Evolutionary conservation across 1,140 invertebrate genomes (phyloP), one percentile per base, ranked within the genome.

Genomic region (Meloidogyne chitwoodi): DNA sequence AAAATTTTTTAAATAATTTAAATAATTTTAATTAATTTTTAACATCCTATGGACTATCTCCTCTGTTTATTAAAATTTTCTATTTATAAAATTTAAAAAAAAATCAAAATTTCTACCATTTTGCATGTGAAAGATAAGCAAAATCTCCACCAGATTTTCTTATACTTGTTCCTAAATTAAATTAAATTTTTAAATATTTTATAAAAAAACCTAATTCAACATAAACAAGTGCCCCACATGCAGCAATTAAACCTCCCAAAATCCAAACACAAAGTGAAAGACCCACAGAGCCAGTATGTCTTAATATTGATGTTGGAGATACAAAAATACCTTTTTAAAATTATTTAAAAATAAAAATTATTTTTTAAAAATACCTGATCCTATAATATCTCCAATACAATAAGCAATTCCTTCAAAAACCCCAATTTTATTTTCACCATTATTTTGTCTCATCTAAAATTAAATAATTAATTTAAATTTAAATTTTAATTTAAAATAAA

Each of bases 211-310:
- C 79, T 22, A 80, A 71, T 74, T 80, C 79, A 24, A 87, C 81
- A 76, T 87, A 85, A 63, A 80, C 78, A 22, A 85, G 68, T 19
- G 85, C 83, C n/a, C 85, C 84, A 68, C 85, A 78, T 8, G 80
- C 63, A 11, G 84, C 87, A 69, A 85, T 85, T 19, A 80, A 63
- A 34, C 81, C 85, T 41, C 81, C 76, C 26, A 63, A 48, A 31
- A 76, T 64, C 84, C 84, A 85, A 22, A 85, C 64, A 29, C 76
- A 76, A 0, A 85, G 38, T 1, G 84, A 85, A n/a, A 85, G 61
- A 12, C 84, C 83, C n/a, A 84, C 75, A 29, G 82, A 84, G 24
- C 81, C 79, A 22, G 82, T 74, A 70, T 84, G 82, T 16, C 74
- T 70, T 16, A 85, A 68, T 63, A 84, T 85, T 16, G 83, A 81